Evolutionary conservation across 2,797 vertebrate genomes (phyloP).

Genomic region (Masticophis lateralis): DNA sequence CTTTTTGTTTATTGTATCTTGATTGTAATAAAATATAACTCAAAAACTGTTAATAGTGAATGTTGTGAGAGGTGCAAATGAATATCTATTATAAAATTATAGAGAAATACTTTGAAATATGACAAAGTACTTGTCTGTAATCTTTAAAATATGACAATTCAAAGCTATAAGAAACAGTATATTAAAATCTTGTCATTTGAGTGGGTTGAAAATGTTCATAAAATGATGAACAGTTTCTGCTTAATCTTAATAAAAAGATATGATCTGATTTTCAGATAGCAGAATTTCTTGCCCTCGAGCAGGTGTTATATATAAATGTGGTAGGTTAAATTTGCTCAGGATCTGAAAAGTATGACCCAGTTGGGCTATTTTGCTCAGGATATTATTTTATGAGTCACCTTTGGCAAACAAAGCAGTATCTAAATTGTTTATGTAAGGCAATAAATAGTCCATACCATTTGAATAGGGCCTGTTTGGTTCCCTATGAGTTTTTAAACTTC

Average conservation of each 20-base stretch:
- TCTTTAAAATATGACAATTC: background rate
- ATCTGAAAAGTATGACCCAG: background rate
- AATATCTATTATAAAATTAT: background rate
- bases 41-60: background rate
- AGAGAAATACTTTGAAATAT: background rate
- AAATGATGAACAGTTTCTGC: background rate
- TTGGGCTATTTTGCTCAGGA: background rate
- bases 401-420: background rate
- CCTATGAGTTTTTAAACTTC: background rate
- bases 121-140: background rate
- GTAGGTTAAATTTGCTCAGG: background rate
- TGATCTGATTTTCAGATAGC: constrained; percentile 14
- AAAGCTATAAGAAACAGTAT: background rate
- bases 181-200: background rate
- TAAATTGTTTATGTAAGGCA: background rate
- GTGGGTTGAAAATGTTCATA: background rate
- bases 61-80: background rate
- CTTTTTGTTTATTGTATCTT: background rate
- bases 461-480: background rate
- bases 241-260: background rate
- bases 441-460: background rate
- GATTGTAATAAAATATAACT: background rate
- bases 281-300: background rate
- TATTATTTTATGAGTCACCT: background rate
- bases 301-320: background rate